These are phyloP conservation scores for Ethmia dodecea DNA, from an alignment of 2,888 invertebrate genomes.

Conservation along the genomic window DNA sequence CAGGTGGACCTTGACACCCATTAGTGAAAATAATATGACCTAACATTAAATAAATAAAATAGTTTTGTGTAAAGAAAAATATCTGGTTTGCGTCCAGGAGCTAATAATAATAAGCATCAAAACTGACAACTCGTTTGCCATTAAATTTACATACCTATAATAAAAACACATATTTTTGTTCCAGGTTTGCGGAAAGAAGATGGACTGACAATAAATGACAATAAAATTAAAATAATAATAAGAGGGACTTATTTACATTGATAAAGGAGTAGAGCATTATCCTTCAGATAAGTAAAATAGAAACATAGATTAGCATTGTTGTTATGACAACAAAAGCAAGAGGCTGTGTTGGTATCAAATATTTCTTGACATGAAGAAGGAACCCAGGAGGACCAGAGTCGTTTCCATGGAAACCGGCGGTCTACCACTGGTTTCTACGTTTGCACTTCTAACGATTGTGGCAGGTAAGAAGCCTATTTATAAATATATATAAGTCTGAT, in stretches of 20 bases:
- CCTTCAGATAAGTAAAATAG: constrained; percentile 23
- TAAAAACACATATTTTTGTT: constrained; percentile 36
- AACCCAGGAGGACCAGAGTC: constrained; percentile 41
- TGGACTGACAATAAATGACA: constrained; percentile 30
- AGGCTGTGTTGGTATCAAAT: constrained; percentile 28
- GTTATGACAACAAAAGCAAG: constrained; percentile 39
- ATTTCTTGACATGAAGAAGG: constrained; percentile 49
- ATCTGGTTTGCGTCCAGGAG: too few species aligned
- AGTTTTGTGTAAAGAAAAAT: too few species aligned
- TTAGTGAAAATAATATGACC: too few species aligned
- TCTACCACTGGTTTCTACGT: constrained; percentile 63
- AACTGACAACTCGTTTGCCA: neutral
- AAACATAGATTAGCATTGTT: too few species aligned
- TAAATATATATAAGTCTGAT: neutral
- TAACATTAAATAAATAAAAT: too few species aligned
- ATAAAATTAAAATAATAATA: constrained; percentile 27
- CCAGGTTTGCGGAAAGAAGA: constrained; percentile 34
- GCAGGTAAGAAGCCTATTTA: constrained; percentile 49
- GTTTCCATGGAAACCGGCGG: constrained; percentile 65
- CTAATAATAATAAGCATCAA: too few species aligned
- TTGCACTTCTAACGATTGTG: constrained; percentile 66
- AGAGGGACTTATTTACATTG: constrained; percentile 19
- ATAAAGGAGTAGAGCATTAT: constrained; percentile 31
- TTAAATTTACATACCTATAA: neutral
- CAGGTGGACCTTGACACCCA: too few species aligned